Conservation (phyloP, 2,797 vertebrate genomes). For the Pteronotus mesoamericanus region DNA sequence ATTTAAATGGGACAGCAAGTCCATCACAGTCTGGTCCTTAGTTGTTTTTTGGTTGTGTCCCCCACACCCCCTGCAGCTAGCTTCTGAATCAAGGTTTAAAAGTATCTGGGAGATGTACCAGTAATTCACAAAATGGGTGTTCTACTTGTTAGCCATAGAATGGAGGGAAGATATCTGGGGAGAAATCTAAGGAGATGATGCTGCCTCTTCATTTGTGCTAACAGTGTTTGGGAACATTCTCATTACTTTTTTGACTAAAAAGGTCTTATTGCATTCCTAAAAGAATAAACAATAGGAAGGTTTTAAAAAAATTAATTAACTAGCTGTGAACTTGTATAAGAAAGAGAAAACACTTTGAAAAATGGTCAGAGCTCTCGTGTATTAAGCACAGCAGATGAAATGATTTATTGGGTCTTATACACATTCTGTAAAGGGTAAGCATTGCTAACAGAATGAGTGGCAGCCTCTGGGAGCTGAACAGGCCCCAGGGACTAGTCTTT, state of each 20-base stretch:
- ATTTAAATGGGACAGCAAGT: slow-evolving; percentile 25
- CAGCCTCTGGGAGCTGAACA: slow-evolving; percentile 84
- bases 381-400: slow-evolving; percentile 86
- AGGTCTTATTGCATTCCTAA: slow-evolving; percentile 67
- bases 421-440: slow-evolving; percentile 85
- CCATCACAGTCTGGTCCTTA: neutral
- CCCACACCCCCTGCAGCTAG: neutral
- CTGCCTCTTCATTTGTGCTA: slow-evolving; percentile 64
- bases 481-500: slow-evolving; percentile 87
- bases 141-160: slow-evolving; percentile 70
- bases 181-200: slow-evolving; percentile 59
- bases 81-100: slow-evolving; percentile 48
- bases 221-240: slow-evolving; percentile 57
- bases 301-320: slow-evolving; percentile 62
- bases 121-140: slow-evolving; percentile 66
- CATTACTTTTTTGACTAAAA: slow-evolving; percentile 57
- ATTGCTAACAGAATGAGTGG: slow-evolving; percentile 88
- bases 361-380: slow-evolving; percentile 69
- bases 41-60: neutral
- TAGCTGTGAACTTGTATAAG: slow-evolving; percentile 66
- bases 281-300: slow-evolving; percentile 50
- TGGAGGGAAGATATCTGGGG: slow-evolving; percentile 63
- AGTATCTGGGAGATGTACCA: slow-evolving; percentile 14
- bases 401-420: slow-evolving; percentile 88
- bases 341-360: slow-evolving; percentile 78